A percentile compares a stretch with the other conserved stretches of the same genome.
Evolutionary conservation across 2,797 vertebrate species (phyloP).

Genomic region (Garrulus glandarius): DNA sequence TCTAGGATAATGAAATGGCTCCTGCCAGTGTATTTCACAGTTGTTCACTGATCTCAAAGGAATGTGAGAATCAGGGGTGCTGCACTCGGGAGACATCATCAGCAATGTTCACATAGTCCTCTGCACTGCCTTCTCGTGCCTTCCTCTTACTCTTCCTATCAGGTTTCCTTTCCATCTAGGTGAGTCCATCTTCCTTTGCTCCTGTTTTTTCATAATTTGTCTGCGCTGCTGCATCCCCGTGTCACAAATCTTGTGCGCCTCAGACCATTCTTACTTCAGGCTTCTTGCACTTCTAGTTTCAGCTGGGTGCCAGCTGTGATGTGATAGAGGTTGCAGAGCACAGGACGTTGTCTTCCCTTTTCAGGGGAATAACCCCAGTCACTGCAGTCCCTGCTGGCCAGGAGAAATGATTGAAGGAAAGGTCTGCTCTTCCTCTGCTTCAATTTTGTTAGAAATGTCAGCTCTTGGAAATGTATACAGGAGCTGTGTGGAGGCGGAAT

Average conservation of each 20-base stretch:
- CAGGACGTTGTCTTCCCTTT: neutral
- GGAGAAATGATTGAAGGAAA: neutral
- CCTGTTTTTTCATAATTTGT: neutral
- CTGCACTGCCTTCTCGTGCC: slow-evolving; percentile 52
- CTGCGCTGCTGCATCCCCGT: neutral
- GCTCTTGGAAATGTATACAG: neutral
- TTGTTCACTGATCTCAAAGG: slow-evolving; percentile 50
- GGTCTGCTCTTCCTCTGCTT: neutral
- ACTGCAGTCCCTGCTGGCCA: neutral
- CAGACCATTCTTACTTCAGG: neutral
- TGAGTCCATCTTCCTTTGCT: slow-evolving; percentile 56
- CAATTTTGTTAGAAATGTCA: neutral
- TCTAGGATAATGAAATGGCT: slow-evolving; percentile 14
- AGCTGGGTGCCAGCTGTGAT: neutral
- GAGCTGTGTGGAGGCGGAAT: neutral
- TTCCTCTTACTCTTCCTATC: slow-evolving; percentile 62
- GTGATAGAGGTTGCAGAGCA: neutral
- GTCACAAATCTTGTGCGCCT: neutral
- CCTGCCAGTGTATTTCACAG: slow-evolving; percentile 44
- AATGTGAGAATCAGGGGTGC: slow-evolving; percentile 44
- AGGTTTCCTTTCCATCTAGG: slow-evolving; percentile 58
- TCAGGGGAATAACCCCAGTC: neutral
- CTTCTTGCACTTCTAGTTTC: neutral
- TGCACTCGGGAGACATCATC: neutral
- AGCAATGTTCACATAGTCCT: slow-evolving; percentile 49